These are phyloP conservation scores for Piezodorus guildinii DNA, from an alignment of 1,140 invertebrate species.

Conservation along the genomic window DNA sequence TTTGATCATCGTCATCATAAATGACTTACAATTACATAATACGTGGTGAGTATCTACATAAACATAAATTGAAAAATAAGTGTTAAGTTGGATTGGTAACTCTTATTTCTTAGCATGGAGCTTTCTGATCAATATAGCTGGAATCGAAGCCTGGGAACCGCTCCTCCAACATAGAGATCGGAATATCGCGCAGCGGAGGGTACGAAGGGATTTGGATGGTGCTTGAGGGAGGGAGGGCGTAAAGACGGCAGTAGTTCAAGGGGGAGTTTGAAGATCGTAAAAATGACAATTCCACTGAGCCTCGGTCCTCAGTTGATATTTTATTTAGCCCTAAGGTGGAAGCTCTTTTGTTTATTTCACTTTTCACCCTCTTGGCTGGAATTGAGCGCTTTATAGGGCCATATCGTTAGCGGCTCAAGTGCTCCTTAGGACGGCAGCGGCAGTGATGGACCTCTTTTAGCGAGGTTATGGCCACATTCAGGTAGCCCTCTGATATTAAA, in stretches of 20 bases:
- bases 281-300: conserved; percentile 6
- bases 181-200: too few species aligned
- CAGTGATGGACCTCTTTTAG: not conserved
- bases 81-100: too few species aligned
- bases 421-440: not conserved
- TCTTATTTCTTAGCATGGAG: too few species aligned
- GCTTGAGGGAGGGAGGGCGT: not conserved
- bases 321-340: not conserved
- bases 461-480: not conserved
- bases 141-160: too few species aligned
- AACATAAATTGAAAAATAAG: too few species aligned
- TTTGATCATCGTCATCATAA: too few species aligned
- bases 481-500: not conserved
- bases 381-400: not conserved
- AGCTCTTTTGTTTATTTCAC: conserved; percentile 5
- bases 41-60: too few species aligned
- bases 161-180: too few species aligned
- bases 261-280: conserved; percentile 3
- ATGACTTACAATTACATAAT: too few species aligned
- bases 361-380: not conserved
- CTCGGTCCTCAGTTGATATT: conserved; percentile 5
- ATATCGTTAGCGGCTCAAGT: not conserved
- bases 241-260: not conserved
- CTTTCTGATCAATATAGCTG: too few species aligned
- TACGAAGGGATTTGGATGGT: too few species aligned